Evolutionary conservation across 2,113 vertebrate species (phyloP).

Genomic region (Potamarius usumacintae): DNA sequence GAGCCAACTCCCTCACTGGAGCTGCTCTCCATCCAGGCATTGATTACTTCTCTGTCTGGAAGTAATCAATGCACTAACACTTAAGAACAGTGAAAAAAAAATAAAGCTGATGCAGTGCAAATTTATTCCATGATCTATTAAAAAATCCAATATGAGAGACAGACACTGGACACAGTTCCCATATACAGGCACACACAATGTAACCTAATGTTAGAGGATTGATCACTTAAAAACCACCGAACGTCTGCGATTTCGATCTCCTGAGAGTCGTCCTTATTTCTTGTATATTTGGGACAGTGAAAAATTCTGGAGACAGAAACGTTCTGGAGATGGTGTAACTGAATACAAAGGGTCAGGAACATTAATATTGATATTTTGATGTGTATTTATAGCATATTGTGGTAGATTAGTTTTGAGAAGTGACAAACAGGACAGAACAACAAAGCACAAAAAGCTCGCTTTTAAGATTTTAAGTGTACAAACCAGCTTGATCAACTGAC

Average conservation of each 20-base stretch:
- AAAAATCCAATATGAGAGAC: neutral
- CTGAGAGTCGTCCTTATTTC: neutral
- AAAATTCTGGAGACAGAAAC: neutral
- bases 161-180: neutral
- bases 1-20: conserved; percentile 11
- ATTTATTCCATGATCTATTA: neutral
- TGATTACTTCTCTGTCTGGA: conserved; percentile 7
- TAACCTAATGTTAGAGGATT: neutral
- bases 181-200: neutral
- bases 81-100: neutral
- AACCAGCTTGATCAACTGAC: neutral
- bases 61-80: neutral
- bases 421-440: neutral
- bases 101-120: neutral
- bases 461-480: neutral
- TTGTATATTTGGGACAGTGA: conserved; percentile 10
- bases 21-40: neutral
- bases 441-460: neutral
- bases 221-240: neutral
- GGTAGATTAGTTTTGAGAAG: neutral
- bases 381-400: conserved; percentile 12
- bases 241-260: too few species aligned
- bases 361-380: neutral
- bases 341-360: neutral
- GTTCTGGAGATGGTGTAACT: conserved; percentile 1